These are phyloP conservation scores for Bryconaethiops microstoma DNA, from an alignment of 2,797 vertebrate species.

Conservation along the genomic window DNA sequence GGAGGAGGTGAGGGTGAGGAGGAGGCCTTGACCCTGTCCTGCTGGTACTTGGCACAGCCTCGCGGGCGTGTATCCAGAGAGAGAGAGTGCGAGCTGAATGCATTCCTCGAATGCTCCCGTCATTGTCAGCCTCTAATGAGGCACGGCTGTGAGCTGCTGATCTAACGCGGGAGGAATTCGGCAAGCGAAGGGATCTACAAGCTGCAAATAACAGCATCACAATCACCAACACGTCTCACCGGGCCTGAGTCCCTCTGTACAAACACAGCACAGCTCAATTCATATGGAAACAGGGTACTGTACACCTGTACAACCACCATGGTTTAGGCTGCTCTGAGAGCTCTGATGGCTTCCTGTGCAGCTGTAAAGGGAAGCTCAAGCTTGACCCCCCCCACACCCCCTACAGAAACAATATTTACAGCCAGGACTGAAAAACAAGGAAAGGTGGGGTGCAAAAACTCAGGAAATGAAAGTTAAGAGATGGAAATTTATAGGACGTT, in stretches of 20 bases:
- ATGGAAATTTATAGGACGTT: no score
- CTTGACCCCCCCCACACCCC: no score
- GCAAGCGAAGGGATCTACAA: constrained; percentile 55
- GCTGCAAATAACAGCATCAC: constrained; percentile 24
- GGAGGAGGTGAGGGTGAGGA: constrained; percentile 30
- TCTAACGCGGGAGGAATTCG: constrained; percentile 68
- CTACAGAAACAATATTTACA: not conserved
- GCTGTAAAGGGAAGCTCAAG: not conserved
- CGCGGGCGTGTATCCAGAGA: constrained; percentile 37
- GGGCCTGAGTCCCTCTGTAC: constrained; percentile 13
- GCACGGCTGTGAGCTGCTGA: constrained; percentile 54
- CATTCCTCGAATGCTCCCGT: constrained; percentile 68
- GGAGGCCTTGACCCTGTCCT: constrained; percentile 58
- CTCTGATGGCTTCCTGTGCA: not conserved
- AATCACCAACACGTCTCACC: constrained; percentile 30
- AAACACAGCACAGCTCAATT: not conserved
- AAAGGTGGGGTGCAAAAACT: no score
- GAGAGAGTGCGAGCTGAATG: constrained; percentile 51
- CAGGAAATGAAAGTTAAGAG: no score
- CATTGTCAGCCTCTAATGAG: constrained; percentile 69
- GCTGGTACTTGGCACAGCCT: constrained; percentile 60
- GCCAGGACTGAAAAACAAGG: no score
- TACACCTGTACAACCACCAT: not conserved
- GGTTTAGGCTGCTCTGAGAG: not conserved
- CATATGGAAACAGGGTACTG: constrained; percentile 9